Percentiles rank a stretch among this genome's conserved stretches.
phyloP scores from a whole-genome alignment of 2,888 invertebrate species.

The Eulithis testata region DNA sequence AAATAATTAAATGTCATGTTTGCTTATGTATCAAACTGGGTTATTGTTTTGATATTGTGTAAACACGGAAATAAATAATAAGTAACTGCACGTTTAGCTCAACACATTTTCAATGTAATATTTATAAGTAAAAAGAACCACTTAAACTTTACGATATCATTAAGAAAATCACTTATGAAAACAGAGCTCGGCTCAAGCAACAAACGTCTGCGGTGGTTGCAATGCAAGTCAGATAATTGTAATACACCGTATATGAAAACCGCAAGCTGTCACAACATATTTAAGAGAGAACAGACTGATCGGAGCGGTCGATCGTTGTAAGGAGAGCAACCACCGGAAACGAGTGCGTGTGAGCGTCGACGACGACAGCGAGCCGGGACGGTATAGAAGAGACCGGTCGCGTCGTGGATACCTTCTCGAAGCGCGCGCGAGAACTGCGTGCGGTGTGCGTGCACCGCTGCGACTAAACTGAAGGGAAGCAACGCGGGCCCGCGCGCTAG shows the following conservation, averaged over 20 bases:
- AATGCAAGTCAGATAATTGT: conserved; percentile 16
- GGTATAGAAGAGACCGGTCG: conserved; percentile 45
- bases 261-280: conserved; percentile 46
- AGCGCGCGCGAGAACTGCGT: conserved; percentile 84
- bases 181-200: conserved; percentile 15
- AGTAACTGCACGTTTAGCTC: conserved; percentile 51
- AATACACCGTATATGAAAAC: conserved; percentile 36
- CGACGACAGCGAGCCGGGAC: conserved; percentile 37
- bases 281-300: conserved; percentile 36
- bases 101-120: conserved; percentile 60
- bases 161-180: conserved; percentile 19
- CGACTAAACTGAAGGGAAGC: conserved; percentile 76
- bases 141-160: conserved; percentile 36
- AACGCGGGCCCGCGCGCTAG: conserved; percentile 64
- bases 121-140: conserved; percentile 29
- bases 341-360: conserved; percentile 62
- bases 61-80: conserved; percentile 49
- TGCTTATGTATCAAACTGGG: conserved; percentile 51
- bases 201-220: conserved; percentile 35
- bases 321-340: conserved; percentile 78
- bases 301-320: conserved; percentile 45
- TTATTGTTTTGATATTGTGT: conserved; percentile 53
- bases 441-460: conserved; percentile 85
- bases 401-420: conserved; percentile 78
- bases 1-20: conserved; percentile 52